Evolutionary conservation across 2,797 vertebrate species (phyloP).

Genomic region (Kryptopterus vitreolus): DNA sequence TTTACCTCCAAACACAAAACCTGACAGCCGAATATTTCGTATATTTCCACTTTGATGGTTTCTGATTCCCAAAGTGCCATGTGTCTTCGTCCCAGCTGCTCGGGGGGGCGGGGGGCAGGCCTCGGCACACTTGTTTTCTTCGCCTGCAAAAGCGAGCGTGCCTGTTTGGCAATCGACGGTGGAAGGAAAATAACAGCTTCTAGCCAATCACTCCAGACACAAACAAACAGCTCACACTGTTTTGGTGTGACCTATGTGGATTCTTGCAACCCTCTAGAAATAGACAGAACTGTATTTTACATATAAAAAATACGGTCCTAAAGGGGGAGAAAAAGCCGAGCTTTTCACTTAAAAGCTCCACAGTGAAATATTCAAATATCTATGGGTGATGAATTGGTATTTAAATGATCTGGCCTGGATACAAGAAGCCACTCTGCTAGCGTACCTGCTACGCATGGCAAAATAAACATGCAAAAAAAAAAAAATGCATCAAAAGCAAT

Average conservation of each 20-base stretch:
- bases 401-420: neutral
- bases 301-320: constrained; percentile 31
- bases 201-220: constrained; percentile 23
- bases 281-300: neutral
- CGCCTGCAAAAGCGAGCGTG: constrained; percentile 22
- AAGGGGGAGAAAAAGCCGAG: neutral
- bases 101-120: neutral
- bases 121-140: constrained; percentile 43
- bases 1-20: neutral
- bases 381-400: neutral
- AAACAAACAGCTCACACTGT: constrained; percentile 33
- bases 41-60: constrained; percentile 10
- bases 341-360: constrained; percentile 8
- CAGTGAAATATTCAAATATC: constrained; percentile 14
- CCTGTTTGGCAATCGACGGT: constrained; percentile 25
- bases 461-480: neutral
- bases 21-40: neutral
- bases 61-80: constrained; percentile 15
- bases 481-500: constrained; percentile 40
- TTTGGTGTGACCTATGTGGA: constrained; percentile 20
- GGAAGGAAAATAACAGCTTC: constrained; percentile 41
- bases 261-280: neutral
- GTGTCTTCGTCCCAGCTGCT: constrained; percentile 20
- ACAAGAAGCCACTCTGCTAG: neutral
- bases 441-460: constrained; percentile 10